Evolutionary conservation across 2,113 vertebrate genomes (phyloP), one percentile per base, ranked within the genome.

Genomic region (Alces alces): DNA sequence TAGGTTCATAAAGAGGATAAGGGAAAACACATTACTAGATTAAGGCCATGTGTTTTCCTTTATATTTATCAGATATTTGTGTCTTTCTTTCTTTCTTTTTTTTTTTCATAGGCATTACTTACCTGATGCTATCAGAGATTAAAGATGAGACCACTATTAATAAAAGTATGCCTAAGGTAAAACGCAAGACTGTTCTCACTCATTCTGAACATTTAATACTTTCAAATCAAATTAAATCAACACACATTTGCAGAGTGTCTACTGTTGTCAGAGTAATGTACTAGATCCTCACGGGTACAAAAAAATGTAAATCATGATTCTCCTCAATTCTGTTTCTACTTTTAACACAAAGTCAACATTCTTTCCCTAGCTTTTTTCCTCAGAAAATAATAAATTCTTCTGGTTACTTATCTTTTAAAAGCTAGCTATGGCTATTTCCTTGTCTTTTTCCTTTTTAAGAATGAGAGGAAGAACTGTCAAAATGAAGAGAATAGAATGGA

Each of bases 341-440:
- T 23, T 78, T 87, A 85, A 47, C 36, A 55, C 19, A 15, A 94
- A 96, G 55, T 45, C 43, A 92, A 66, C 33, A 83, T 92, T 66
- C 15, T 79, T 94, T 85, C 33, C 16, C 27, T 93, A 64, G 79
- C 27, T 91, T 93, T 91, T 91, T 36, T 86, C 54, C 57, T 93
- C 54, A 61, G 23, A 19, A 93, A 91, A 86, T 89, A 80, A 58
- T 91, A 93, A 73, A 61, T 73, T 16, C 45, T 92, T 92, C 73
- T 73, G 45, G 25, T 83, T 89, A 66, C 61, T 91, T 96, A 85
- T 70, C 60, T 95, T 88, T 86, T 89, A 89, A 86, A 89, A 58
- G 21, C 47, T 52, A 83, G 4, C 47, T 85, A 13, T 47, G 36
- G 70, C 66, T 89, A 33, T 82, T 96, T 96, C 43, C 78, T 96